These are phyloP conservation scores for Melanerpes formicivorus DNA, from an alignment of 2,113 vertebrate genomes.

Conservation along the genomic window DNA sequence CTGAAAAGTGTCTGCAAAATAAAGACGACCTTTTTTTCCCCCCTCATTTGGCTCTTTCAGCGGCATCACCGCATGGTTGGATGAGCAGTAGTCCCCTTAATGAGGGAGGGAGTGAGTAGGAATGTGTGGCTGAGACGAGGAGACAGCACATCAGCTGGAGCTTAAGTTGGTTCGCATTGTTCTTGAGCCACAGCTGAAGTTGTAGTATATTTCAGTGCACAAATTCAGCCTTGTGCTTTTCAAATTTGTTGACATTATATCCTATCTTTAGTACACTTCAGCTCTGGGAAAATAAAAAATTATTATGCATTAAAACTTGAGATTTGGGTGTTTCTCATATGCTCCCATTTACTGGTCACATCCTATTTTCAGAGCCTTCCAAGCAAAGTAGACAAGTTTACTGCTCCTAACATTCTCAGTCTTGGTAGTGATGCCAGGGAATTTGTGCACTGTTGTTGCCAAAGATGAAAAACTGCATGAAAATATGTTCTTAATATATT, in stretches of 20 bases:
- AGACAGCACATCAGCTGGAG: neutral
- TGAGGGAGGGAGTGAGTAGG: neutral
- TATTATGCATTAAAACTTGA: neutral
- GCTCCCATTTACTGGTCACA: neutral
- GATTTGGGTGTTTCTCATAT: neutral
- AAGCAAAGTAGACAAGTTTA: neutral
- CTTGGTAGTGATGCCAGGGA: slow-evolving; percentile 28
- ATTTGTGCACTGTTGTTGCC: slow-evolving; percentile 16
- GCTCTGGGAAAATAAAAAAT: neutral
- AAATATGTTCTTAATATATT: slow-evolving; percentile 36
- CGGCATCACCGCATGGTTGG: neutral
- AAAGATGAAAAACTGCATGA: slow-evolving; percentile 10
- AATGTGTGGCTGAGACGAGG: neutral
- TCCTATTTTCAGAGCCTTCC: slow-evolving; percentile 2
- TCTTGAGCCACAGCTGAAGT: neutral
- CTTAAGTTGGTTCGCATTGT: neutral
- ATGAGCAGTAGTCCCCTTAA: neutral
- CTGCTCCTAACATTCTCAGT: neutral
- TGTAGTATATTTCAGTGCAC: neutral
- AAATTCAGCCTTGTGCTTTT: neutral
- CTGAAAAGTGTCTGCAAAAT: neutral
- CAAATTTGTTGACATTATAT: neutral
- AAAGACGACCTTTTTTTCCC: neutral
- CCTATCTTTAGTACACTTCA: neutral
- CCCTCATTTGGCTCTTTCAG: neutral